Base-by-base conservation (phyloP, 2,888 invertebrate genomes). In the Spodoptera littoralis region DNA sequence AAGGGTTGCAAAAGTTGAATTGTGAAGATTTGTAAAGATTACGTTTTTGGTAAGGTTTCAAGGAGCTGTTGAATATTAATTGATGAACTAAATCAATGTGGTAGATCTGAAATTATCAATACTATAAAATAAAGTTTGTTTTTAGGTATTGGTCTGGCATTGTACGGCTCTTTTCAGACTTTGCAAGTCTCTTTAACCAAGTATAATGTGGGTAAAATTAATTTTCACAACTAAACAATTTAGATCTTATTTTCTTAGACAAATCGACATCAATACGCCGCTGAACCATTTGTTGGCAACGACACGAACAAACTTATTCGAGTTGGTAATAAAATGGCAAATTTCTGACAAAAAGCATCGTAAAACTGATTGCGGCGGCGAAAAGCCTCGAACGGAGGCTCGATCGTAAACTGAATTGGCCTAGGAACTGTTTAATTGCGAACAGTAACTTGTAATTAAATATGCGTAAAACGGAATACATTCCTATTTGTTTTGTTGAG, bases 361-460 rank as follows among this genome's bases (percentile, higher is more conserved):
- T 91, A 90, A 91, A 92, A 88, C 82, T 87, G 87, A 88, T 88
- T 88, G 91, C 82, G 88, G 88, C 88, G 87, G 86, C 83, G 86
- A 87, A 87, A 89, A 88, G 86, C 88, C 84, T 85, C 77, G 76
- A 84, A 81, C 80, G 80, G 80, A 84, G 83, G 84, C 85, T 83
- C 79, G 80, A 82, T 90, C 92, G 91, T 93, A 92, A 92, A 92
- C 85, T 84, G 82, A 88, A 90, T 91, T 88, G 88, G 87, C 86
- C 86, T 85, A 88, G 88, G 84, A 88, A 88, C 85, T 87, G 90
- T 89, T 90, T 91, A 90, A 92, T 91, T 90, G 87, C 84, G 81
- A 83, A 83, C 83, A 84, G 81, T 81, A 81, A 82, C 83, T 81
- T 81, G 84, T 83, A 84, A 88, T 89, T 87, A 88, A 88, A 87